phyloP scores from a whole-genome alignment of 2,797 vertebrate genomes.

The Clarias laeviceps region DNA sequence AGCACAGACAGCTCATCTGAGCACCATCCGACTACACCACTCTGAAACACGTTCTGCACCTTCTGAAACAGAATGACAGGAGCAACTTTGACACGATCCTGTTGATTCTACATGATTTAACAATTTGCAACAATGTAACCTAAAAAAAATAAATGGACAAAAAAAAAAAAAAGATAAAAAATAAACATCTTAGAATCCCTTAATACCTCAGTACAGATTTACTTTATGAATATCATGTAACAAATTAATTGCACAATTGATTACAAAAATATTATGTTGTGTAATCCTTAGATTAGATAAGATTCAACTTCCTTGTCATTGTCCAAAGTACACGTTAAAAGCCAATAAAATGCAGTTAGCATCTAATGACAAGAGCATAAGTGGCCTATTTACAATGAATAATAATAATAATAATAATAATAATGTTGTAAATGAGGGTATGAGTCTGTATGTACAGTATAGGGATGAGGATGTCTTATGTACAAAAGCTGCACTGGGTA shows the following conservation, averaged over 20 bases:
- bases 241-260: background rate
- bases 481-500: no score
- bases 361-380: no score
- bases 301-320: no score
- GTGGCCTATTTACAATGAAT: no score
- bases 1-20: conserved; percentile 32
- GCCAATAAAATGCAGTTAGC: no score
- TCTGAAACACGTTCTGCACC: background rate
- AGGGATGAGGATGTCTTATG: no score
- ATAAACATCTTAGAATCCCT: background rate
- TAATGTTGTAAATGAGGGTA: no score
- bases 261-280: background rate
- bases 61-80: conserved; percentile 8
- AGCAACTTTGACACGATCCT: background rate
- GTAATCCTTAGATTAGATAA: no score
- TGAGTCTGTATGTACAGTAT: no score
- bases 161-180: background rate
- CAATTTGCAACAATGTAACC: background rate
- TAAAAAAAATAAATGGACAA: background rate
- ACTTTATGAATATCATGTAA: background rate
- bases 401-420: no score
- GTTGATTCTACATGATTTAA: conserved; percentile 1
- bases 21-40: conserved; percentile 5
- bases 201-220: background rate
- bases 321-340: background rate